phyloP scores from a whole-genome alignment of 2,113 vertebrate species.

The Urocitellus parryii region DNA sequence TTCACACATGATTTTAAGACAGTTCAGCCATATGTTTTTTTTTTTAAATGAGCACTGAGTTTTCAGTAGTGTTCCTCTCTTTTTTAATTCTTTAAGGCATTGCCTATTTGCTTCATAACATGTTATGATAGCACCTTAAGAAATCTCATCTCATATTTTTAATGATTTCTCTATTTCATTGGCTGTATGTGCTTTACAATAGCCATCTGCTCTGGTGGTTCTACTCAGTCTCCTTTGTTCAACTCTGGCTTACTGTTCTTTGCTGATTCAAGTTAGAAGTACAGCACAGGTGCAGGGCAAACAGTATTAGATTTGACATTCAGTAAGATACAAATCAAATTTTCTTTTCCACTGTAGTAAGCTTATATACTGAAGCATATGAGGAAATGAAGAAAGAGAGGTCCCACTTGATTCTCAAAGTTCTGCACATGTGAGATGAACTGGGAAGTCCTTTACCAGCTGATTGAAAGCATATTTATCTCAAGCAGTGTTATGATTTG shows the following conservation, averaged over 20 bases:
- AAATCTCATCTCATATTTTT: background rate
- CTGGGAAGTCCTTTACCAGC: background rate
- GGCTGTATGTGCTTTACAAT: background rate
- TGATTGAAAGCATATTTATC: background rate
- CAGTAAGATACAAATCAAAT: constrained; percentile 6
- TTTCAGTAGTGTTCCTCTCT: background rate
- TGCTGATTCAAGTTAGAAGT: background rate
- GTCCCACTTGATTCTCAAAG: background rate
- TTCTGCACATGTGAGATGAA: too few relatives aligned
- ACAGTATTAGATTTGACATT: background rate
- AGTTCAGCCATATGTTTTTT: background rate
- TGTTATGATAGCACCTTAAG: background rate
- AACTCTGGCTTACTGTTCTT: background rate
- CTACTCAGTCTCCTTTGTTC: background rate
- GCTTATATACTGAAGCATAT: background rate
- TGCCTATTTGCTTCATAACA: background rate
- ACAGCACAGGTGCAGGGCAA: background rate
- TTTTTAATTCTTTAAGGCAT: background rate
- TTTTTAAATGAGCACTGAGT: background rate
- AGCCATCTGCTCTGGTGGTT: background rate
- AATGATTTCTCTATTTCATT: background rate
- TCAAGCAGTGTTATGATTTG: background rate
- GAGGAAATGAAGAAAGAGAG: background rate
- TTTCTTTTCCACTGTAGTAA: background rate
- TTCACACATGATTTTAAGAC: constrained; percentile 33